These are phyloP conservation scores for Amphipyra tragopoginis DNA, from an alignment of 2,888 invertebrate species.

Conservation along the genomic window DNA sequence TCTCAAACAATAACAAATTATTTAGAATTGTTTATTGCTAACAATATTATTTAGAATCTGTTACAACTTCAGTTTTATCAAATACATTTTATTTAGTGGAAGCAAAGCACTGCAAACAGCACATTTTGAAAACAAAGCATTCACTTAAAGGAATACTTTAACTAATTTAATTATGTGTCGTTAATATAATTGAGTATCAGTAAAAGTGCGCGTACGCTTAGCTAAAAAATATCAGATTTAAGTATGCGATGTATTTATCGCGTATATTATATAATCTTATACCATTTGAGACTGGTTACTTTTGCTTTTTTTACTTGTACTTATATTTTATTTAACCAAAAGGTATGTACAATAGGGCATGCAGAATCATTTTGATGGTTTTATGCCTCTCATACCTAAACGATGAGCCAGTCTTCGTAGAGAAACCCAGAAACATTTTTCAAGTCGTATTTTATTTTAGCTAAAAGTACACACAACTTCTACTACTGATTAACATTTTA, in stretches of 20 bases:
- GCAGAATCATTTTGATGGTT: too few species aligned
- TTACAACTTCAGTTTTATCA: slow-evolving; percentile 27
- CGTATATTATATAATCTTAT: not conserved
- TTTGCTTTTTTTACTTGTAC: too few species aligned
- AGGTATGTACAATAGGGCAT: too few species aligned
- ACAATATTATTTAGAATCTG: slow-evolving; percentile 29
- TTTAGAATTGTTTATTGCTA: slow-evolving; percentile 44
- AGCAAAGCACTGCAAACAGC: slow-evolving; percentile 69
- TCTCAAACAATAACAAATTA: slow-evolving; percentile 56
- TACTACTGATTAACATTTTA: slow-evolving; percentile 29
- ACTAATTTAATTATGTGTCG: slow-evolving; percentile 1
- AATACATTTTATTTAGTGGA: slow-evolving; percentile 34
- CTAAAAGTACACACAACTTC: slow-evolving; percentile 13
- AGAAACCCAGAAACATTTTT: too few species aligned
- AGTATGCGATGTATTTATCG: not conserved
- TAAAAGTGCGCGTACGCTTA: slow-evolving; percentile 22
- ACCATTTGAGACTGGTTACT: not conserved
- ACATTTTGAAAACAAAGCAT: slow-evolving; percentile 47
- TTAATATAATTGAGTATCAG: slow-evolving; percentile 15
- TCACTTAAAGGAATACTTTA: slow-evolving; percentile 11
- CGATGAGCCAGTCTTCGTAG: too few species aligned
- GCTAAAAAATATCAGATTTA: not conserved
- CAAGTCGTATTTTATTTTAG: not conserved
- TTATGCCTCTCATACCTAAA: too few species aligned
- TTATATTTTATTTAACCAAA: too few species aligned